These are phyloP conservation scores for Chrysina gloriosa DNA, from an alignment of 2,888 invertebrate genomes.

Conservation along the genomic window DNA sequence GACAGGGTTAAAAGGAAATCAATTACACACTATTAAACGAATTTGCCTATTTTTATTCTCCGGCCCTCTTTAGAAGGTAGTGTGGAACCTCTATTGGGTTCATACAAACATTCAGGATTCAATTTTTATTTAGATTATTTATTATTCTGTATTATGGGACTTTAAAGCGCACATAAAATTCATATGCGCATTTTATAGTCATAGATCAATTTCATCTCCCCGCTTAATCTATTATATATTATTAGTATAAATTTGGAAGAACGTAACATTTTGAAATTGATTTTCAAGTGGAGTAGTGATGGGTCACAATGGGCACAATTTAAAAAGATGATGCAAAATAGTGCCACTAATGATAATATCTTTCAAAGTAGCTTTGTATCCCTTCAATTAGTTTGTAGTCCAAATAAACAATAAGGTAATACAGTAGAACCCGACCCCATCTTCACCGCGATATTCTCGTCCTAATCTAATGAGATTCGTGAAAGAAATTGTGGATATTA, in stretches of 20 bases:
- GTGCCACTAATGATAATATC: constrained; percentile 31
- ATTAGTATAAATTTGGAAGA: constrained; percentile 41
- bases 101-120: no score
- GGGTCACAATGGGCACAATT: constrained; percentile 43
- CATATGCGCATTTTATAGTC: no score
- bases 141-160: no score
- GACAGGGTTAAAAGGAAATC: no score
- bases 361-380: constrained; percentile 48
- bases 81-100: no score
- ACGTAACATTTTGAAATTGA: constrained; percentile 38
- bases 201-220: no score
- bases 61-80: no score
- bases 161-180: no score
- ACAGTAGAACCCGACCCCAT: constrained; percentile 55
- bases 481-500: constrained; percentile 51
- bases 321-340: constrained; percentile 42
- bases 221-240: no score
- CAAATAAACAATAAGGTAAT: constrained; percentile 46
- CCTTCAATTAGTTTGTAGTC: constrained; percentile 43
- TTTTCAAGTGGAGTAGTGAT: constrained; percentile 51
- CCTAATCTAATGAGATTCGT: constrained; percentile 54
- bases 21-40: no score
- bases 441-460: constrained; percentile 53
- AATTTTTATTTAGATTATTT: no score
- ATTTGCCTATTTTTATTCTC: no score